These are phyloP conservation scores for Drosophila quasianomalipes DNA, from an alignment of 2,888 invertebrate genomes.

Conservation along the genomic window DNA sequence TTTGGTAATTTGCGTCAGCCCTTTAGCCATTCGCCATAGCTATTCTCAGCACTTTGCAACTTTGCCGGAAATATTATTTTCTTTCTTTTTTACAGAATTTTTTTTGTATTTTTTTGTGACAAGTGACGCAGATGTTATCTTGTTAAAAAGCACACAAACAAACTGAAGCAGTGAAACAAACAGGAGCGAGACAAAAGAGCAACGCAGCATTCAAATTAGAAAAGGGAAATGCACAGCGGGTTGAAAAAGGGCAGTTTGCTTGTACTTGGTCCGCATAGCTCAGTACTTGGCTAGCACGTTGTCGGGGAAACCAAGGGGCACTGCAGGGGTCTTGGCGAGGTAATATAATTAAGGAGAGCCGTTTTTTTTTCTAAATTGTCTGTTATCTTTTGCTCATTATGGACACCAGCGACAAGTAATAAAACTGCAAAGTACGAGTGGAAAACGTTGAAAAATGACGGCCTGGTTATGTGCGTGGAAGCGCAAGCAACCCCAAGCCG, in stretches of 20 bases:
- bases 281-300: slow-evolving; percentile 41
- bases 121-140: slow-evolving; percentile 75
- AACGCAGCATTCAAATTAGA: slow-evolving; percentile 65
- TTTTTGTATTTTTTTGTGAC: slow-evolving; percentile 52
- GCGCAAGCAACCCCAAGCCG: slow-evolving; percentile 28
- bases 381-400: slow-evolving; percentile 76
- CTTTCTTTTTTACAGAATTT: slow-evolving; percentile 12
- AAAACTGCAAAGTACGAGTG: slow-evolving; percentile 73
- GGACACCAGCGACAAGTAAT: slow-evolving; percentile 74
- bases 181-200: slow-evolving; percentile 42
- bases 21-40: slow-evolving; percentile 35
- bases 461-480: slow-evolving; percentile 62
- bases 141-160: slow-evolving; percentile 71
- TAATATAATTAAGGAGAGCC: slow-evolving; percentile 71
- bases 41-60: slow-evolving; percentile 29
- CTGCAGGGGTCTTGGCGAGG: slow-evolving; percentile 26
- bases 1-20: slow-evolving; percentile 65
- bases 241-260: slow-evolving; percentile 42
- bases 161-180: slow-evolving; percentile 56
- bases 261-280: slow-evolving; percentile 53
- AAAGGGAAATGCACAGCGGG: slow-evolving; percentile 66
- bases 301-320: slow-evolving; percentile 12
- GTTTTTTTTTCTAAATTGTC: slow-evolving; percentile 62
- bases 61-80: slow-evolving; percentile 32
- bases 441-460: slow-evolving; percentile 70